A percentile compares a stretch with the other conserved stretches of the same genome.
Conservation (phyloP, 2,797 vertebrate species). For the Lepus oiostolus region DNA sequence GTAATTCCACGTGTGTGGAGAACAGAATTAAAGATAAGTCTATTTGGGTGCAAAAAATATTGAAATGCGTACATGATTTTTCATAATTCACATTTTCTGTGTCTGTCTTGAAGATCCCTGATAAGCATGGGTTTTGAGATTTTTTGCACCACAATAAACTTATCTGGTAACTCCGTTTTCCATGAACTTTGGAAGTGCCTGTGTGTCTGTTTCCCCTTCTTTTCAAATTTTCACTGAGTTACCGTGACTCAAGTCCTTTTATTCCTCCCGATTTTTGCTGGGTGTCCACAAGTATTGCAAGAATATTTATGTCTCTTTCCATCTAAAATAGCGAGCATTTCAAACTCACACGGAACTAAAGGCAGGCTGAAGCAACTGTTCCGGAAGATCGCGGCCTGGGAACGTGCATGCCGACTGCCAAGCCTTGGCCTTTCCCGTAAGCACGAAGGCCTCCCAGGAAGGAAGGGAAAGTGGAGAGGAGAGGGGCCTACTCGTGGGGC, state of each 20-base stretch:
- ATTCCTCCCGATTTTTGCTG: background rate
- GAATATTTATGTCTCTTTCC: background rate
- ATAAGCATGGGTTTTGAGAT: too few relatives aligned
- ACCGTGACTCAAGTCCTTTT: background rate
- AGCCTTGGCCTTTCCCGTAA: background rate
- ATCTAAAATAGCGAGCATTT: background rate
- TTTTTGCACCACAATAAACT: too few relatives aligned
- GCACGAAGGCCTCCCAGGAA: background rate
- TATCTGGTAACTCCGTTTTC: too few relatives aligned
- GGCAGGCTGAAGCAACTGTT: rapidly evolving
- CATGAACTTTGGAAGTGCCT: too few relatives aligned
- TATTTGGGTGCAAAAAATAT: too few relatives aligned
- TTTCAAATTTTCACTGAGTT: background rate
- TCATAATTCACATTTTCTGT: too few relatives aligned
- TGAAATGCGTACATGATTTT: too few relatives aligned
- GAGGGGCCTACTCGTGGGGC: background rate
- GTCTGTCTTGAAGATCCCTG: too few relatives aligned
- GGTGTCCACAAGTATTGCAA: background rate
- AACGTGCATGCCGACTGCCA: background rate
- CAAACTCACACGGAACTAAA: background rate
- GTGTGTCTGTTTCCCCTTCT: rapidly evolving
- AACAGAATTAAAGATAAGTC: too few relatives aligned
- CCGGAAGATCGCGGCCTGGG: background rate
- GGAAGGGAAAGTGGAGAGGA: background rate
- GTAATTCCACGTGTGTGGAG: too few relatives aligned